A percentile compares a stretch with the other conserved stretches of the same genome.
Evolutionary conservation across 2,113 vertebrate genomes (phyloP).

Genomic region (Corapipo altera): DNA sequence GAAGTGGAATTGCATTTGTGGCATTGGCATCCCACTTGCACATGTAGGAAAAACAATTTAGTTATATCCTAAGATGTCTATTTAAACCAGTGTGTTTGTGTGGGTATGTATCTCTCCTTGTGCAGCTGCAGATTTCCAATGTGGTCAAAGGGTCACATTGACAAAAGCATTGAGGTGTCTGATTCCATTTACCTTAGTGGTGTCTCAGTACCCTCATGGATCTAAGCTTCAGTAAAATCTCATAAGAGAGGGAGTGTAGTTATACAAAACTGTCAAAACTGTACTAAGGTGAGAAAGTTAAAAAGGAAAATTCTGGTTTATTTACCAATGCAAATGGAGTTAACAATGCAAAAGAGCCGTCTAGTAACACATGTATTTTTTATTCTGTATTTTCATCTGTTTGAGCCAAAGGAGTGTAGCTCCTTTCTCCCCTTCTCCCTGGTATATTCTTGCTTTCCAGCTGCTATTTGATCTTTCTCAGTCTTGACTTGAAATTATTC

Average conservation of each 20-base stretch:
- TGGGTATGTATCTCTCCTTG: not conserved
- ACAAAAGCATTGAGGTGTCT: conserved; percentile 18
- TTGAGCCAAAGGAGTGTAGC: not conserved
- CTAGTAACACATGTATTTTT: not conserved
- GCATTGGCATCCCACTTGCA: not conserved
- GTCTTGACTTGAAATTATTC: not conserved
- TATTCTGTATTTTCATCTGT: not conserved
- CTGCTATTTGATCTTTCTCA: conserved; percentile 53
- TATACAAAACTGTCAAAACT: not conserved
- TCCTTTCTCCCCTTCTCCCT: not conserved
- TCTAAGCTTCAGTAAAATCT: not conserved
- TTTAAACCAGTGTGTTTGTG: not conserved
- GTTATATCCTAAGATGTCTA: not conserved
- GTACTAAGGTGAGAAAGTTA: not conserved
- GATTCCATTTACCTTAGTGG: not conserved
- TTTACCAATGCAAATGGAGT: not conserved
- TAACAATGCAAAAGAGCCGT: not conserved
- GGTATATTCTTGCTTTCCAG: conserved; percentile 15
- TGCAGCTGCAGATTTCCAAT: not conserved
- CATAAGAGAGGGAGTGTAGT: not conserved
- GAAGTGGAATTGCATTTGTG: not conserved
- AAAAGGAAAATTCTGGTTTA: not conserved
- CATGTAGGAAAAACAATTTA: not conserved
- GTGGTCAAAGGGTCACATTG: not conserved
- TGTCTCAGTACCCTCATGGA: not conserved